Conservation (phyloP, 92 coral and sea anemone genomes). For the Metridium senile region DNA sequence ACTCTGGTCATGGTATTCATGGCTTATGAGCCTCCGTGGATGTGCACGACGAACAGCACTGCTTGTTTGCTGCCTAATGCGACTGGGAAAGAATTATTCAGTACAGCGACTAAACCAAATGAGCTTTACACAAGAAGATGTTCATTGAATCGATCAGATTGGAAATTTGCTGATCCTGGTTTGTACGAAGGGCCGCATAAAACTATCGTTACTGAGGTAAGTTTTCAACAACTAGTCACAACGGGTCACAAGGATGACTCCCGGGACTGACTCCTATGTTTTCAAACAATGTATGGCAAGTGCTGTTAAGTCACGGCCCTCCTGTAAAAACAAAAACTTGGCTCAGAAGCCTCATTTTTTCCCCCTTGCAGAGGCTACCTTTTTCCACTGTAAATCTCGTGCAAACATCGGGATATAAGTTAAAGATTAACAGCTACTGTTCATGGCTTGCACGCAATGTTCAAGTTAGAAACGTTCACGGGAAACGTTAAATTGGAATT, state of each 20-base stretch:
- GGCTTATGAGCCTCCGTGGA: slow-evolving; percentile 95
- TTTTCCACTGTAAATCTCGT: too few species aligned
- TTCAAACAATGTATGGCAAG: too few species aligned
- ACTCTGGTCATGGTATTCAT: slow-evolving; percentile 85
- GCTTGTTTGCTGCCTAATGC: slow-evolving; percentile 61
- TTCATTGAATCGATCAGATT: slow-evolving; percentile 62
- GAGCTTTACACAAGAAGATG: slow-evolving; percentile 69
- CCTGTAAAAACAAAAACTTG: too few species aligned
- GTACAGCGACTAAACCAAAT: slow-evolving; percentile 64
- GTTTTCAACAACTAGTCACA: neutral
- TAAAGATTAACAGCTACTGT: too few species aligned
- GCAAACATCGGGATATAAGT: too few species aligned
- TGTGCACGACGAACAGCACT: slow-evolving; percentile 69
- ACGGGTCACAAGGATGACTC: neutral
- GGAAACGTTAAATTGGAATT: too few species aligned
- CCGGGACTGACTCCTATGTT: neutral
- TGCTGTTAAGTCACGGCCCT: too few species aligned
- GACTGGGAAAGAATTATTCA: slow-evolving; percentile 46
- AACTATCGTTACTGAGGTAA: slow-evolving; percentile 84
- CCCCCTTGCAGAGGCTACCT: too few species aligned
- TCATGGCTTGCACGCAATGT: too few species aligned
- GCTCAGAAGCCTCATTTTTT: too few species aligned
- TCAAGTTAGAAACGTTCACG: too few species aligned
- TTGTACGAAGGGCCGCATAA: slow-evolving; percentile 82
- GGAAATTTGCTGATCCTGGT: slow-evolving; percentile 72